Evolutionary conservation across 1,140 invertebrate genomes (phyloP).

Genomic region (Bombus confusus): DNA sequence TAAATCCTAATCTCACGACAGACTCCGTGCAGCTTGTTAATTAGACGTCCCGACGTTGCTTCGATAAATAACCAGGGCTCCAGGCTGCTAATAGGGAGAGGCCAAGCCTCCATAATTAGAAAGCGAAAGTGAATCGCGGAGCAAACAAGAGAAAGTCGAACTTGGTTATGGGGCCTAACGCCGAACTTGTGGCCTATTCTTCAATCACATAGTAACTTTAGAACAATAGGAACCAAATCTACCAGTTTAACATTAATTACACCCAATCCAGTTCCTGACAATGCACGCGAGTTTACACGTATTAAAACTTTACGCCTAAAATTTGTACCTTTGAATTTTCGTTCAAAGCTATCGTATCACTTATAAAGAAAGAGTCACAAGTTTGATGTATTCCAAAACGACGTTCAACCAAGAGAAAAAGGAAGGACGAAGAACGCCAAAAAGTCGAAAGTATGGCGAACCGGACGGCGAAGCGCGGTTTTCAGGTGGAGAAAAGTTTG

Average conservation of each 20-base stretch:
- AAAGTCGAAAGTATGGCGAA: neutral
- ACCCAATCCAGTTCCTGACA: no score
- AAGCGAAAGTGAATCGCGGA: neutral
- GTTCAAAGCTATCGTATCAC: no score
- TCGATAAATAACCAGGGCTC: conserved; percentile 56
- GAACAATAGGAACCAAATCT: no score
- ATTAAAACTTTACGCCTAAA: no score
- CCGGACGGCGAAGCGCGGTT: neutral
- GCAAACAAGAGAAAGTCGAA: no score
- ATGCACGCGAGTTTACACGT: no score
- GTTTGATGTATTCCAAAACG: no score
- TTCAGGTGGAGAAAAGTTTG: conserved; percentile 6
- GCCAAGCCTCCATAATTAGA: neutral
- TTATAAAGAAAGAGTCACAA: no score
- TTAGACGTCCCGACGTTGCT: conserved; percentile 50
- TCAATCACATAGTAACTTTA: accelerated
- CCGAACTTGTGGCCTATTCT: no score
- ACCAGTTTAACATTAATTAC: no score
- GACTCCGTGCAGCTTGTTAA: conserved; percentile 53
- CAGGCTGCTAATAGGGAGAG: neutral
- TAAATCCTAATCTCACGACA: conserved; percentile 65
- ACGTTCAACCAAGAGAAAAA: neutral
- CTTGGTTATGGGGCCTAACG: no score
- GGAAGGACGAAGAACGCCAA: neutral
- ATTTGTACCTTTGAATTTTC: no score